phyloP scores from a whole-genome alignment of 2,888 invertebrate species.

The Cantharis rufa region DNA sequence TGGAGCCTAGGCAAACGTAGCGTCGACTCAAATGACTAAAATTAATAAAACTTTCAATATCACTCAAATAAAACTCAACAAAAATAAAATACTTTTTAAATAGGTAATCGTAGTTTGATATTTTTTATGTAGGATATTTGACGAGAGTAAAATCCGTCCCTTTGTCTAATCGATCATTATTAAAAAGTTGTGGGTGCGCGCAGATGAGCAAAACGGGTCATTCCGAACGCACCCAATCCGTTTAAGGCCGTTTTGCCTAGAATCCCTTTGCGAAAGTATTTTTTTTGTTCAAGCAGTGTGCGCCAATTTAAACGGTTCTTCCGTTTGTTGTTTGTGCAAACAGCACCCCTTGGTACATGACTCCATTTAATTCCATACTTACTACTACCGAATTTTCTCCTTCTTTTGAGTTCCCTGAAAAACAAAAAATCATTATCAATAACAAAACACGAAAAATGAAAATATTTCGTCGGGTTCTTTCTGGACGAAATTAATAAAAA shows the following conservation, averaged over 20 bases:
- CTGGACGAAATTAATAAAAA: too few species aligned
- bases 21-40: neutral
- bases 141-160: neutral
- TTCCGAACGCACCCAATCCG: neutral
- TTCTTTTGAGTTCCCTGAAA: constrained; percentile 77
- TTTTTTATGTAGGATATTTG: neutral
- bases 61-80: neutral
- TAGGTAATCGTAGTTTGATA: neutral
- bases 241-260: constrained; percentile 4
- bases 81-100: neutral
- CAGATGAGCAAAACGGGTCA: neutral
- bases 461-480: too few species aligned
- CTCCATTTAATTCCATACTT: constrained; percentile 94
- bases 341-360: constrained; percentile 93
- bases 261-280: neutral
- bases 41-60: neutral
- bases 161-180: neutral
- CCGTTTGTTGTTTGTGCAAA: constrained; percentile 61
- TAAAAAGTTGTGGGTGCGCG: neutral
- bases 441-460: too few species aligned
- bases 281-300: neutral
- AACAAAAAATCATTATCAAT: constrained; percentile 30
- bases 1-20: neutral
- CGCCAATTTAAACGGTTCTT: constrained; percentile 43
- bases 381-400: constrained; percentile 90